phyloP scores from a whole-genome alignment of 2,888 invertebrate genomes.

The Myopa tessellatipennis region DNA sequence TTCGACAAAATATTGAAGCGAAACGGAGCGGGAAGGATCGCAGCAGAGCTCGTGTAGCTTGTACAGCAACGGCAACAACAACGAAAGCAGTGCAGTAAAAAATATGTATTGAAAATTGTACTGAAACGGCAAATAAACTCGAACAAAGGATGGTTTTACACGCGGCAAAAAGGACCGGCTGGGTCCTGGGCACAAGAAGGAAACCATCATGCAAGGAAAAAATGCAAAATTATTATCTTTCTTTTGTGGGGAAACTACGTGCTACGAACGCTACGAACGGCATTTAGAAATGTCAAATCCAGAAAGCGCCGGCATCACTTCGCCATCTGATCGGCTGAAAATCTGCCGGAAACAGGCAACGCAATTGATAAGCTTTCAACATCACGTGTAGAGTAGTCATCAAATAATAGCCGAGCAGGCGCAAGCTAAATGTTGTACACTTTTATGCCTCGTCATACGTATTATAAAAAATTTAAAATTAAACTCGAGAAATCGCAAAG shows the following conservation, averaged over 20 bases:
- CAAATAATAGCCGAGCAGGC: background rate
- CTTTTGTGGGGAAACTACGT: background rate
- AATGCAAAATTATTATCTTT: constrained; percentile 2
- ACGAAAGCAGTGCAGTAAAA: constrained; percentile 6
- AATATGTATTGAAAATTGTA: constrained; percentile 22
- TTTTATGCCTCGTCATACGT: constrained; percentile 6
- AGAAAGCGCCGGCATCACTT: background rate
- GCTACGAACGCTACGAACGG: background rate
- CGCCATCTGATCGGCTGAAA: background rate
- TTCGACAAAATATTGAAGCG: constrained; percentile 24
- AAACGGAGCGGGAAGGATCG: background rate
- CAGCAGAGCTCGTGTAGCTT: background rate
- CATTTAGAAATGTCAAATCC: background rate
- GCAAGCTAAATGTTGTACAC: background rate
- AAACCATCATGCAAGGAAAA: background rate
- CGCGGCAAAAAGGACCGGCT: background rate
- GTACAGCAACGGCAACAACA: background rate
- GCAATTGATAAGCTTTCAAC: background rate
- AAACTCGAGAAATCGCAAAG: background rate
- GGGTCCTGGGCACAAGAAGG: background rate
- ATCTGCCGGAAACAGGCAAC: background rate
- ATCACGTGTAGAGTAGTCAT: background rate
- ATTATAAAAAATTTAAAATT: background rate
- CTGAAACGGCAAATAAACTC: constrained; percentile 8
- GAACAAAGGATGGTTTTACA: constrained; percentile 21